Percentiles rank a stretch among this genome's conserved stretches.
Evolutionary conservation across 2,888 invertebrate species (phyloP).

Genomic region (Drosophila tripunctata): DNA sequence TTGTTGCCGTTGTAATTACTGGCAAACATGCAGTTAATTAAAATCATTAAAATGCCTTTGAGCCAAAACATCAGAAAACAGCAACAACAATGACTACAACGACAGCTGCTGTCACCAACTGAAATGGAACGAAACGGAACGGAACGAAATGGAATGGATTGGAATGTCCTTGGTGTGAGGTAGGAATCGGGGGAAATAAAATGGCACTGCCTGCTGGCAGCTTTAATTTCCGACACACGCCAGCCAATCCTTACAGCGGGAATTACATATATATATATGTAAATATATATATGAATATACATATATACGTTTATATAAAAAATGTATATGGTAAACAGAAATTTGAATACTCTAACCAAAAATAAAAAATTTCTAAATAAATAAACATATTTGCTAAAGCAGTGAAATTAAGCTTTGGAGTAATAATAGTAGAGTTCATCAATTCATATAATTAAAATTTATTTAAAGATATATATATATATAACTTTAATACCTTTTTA

Average conservation of each 20-base stretch:
- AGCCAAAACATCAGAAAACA: slow-evolving; percentile 47
- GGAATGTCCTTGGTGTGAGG: slow-evolving; percentile 15
- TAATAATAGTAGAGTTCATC: too few relatives aligned
- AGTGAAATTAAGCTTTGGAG: neutral
- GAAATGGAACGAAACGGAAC: slow-evolving; percentile 13
- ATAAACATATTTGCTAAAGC: neutral
- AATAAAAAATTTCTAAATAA: neutral
- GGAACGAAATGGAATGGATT: neutral
- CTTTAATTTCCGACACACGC: slow-evolving; percentile 67
- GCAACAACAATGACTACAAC: neutral
- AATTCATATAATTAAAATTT: too few relatives aligned
- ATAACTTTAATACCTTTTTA: too few relatives aligned
- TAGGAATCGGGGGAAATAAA: neutral
- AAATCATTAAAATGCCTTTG: slow-evolving; percentile 77
- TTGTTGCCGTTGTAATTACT: slow-evolving; percentile 76
- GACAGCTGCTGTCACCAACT: slow-evolving; percentile 9
- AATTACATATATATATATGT: neutral
- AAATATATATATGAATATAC: neutral
- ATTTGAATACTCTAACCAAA: neutral
- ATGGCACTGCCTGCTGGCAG: slow-evolving; percentile 27
- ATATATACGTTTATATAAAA: too few relatives aligned
- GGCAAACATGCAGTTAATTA: slow-evolving; percentile 76
- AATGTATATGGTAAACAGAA: neutral
- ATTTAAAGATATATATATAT: too few relatives aligned
- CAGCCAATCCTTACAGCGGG: slow-evolving; percentile 34